Conservation (phyloP, 2,797 vertebrate species). For the Tolypeutes matacus region DNA sequence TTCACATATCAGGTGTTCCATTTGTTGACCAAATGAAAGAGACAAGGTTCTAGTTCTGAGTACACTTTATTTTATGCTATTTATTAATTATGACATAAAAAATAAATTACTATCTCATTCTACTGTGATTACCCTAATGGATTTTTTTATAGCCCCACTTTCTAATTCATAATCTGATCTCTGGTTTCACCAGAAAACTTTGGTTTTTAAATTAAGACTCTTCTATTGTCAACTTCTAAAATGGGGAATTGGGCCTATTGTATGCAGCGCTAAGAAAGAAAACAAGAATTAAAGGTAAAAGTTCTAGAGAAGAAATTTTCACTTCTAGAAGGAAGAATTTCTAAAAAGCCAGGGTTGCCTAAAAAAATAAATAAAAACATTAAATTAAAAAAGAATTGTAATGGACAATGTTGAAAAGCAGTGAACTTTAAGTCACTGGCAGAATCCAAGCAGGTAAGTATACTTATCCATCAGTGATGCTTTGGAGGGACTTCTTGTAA, state of each 20-base stretch:
- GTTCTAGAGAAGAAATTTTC: neutral
- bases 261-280: neutral
- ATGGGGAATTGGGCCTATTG: slow-evolving; percentile 4
- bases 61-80: slow-evolving; percentile 46
- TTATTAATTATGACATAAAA: slow-evolving; percentile 49
- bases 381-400: neutral
- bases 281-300: slow-evolving; percentile 40
- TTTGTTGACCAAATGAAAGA: slow-evolving; percentile 56
- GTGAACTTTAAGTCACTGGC: neutral
- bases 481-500: neutral
- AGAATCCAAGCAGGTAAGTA: neutral
- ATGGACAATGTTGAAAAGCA: neutral
- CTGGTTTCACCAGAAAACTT: slow-evolving; percentile 1
- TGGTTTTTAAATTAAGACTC: slow-evolving; percentile 48
- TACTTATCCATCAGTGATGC: neutral
- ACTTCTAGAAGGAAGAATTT: neutral
- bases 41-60: slow-evolving; percentile 42
- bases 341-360: neutral
- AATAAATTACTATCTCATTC: slow-evolving; percentile 31
- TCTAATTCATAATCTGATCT: slow-evolving; percentile 52
- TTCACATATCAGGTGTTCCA: neutral
- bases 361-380: neutral
- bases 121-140: neutral
- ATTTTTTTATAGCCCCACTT: neutral
- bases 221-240: slow-evolving; percentile 6